Percentiles rank a stretch among this genome's conserved stretches.
phyloP scores from a whole-genome alignment of 2,888 invertebrate species.

The Entomobrya proxima region DNA sequence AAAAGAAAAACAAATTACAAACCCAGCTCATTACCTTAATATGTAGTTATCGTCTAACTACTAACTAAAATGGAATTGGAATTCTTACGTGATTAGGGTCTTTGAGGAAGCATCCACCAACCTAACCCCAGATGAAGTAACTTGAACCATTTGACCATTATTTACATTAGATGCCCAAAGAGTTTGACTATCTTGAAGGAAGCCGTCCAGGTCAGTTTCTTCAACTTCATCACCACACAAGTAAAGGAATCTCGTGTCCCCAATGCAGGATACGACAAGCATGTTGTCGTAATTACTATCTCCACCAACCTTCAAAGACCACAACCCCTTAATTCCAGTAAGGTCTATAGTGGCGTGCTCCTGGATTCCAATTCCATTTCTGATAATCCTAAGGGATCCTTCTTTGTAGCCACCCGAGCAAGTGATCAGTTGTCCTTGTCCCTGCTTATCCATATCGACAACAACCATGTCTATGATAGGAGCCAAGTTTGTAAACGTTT shows the following conservation, averaged over 20 bases:
- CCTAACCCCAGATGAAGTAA: constrained; percentile 86
- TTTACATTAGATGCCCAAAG: constrained; percentile 95
- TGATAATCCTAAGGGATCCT: constrained; percentile 96
- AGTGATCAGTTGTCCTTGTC: constrained; percentile 98
- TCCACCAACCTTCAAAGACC: constrained; percentile 90
- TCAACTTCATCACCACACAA: constrained; percentile 97
- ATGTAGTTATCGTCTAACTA: neutral
- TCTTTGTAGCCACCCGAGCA: constrained; percentile 98
- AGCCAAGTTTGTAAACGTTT: constrained; percentile 96
- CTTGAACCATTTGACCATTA: constrained; percentile 87
- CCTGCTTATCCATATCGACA: constrained; percentile 96
- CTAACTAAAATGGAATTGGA: neutral
- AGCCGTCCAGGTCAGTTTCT: constrained; percentile 95
- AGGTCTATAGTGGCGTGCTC: constrained; percentile 98
- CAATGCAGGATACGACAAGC: constrained; percentile 96
- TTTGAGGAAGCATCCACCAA: constrained; percentile 84
- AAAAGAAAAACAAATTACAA: no score
- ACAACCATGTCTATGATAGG: constrained; percentile 99
- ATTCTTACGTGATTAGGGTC: constrained; percentile 79
- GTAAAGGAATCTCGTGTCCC: constrained; percentile 84
- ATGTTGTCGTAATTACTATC: constrained; percentile 87
- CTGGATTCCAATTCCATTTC: constrained; percentile 99
- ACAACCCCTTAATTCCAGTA: constrained; percentile 98
- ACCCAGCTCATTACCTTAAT: neutral
- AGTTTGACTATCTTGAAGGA: constrained; percentile 93